These are phyloP conservation scores for Vanessa cardui DNA, from an alignment of 2,888 invertebrate species.

Conservation along the genomic window DNA sequence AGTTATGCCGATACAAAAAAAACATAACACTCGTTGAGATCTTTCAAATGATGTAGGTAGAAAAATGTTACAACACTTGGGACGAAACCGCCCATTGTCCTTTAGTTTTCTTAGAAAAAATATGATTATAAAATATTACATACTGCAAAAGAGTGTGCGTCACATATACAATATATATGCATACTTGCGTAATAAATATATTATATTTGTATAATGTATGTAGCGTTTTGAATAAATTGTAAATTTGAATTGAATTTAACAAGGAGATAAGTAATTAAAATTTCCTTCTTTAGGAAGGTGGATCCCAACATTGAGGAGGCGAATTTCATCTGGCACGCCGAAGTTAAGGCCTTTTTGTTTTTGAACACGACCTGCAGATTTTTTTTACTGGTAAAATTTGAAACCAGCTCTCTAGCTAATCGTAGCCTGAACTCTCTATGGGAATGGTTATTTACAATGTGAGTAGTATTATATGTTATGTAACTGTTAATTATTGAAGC, in stretches of 20 bases:
- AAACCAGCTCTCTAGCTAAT: slow-evolving; percentile 35
- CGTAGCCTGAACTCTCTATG: slow-evolving; percentile 42
- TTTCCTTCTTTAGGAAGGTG: slow-evolving; percentile 12
- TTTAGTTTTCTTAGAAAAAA: slow-evolving; percentile 2
- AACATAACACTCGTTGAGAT: slow-evolving; percentile 24
- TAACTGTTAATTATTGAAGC: slow-evolving; percentile 43
- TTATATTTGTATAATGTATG: slow-evolving; percentile 2
- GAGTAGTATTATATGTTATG: slow-evolving; percentile 41
- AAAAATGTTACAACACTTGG: slow-evolving; percentile 24
- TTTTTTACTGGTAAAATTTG: slow-evolving; percentile 17
- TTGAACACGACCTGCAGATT: slow-evolving; percentile 29
- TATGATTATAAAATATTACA: slow-evolving; percentile 3
- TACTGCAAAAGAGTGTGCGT: slow-evolving; percentile 2
- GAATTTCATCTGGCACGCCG: slow-evolving; percentile 39
- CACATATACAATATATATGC: slow-evolving; percentile 3
- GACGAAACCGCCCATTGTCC: slow-evolving; percentile 4
- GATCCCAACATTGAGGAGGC: slow-evolving; percentile 15
- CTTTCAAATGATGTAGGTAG: slow-evolving; percentile 24
- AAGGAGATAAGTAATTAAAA: slow-evolving; percentile 1
- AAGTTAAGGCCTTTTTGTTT: slow-evolving; percentile 37
- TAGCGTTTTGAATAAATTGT: slow-evolving; percentile 3
- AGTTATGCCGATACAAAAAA: slow-evolving; percentile 28
- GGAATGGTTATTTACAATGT: slow-evolving; percentile 24
- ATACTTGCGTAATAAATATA: slow-evolving; percentile 1
- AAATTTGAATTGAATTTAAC: neutral